Conservation (phyloP, 2,113 vertebrate species). For the Grammomys dolichurus region DNA sequence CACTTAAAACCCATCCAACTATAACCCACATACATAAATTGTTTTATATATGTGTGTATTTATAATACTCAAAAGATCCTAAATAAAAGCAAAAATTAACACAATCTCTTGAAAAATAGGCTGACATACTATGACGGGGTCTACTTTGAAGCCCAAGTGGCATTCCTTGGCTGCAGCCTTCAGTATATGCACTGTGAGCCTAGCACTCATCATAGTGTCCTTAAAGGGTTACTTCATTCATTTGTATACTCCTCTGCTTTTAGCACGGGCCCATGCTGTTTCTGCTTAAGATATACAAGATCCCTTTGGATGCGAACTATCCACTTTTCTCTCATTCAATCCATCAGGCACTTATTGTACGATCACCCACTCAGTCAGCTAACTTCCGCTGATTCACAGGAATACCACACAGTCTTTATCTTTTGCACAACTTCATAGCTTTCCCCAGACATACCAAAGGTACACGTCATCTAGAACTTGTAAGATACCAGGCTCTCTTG, state of each 20-base stretch:
- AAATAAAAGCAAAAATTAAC: conserved; percentile 1
- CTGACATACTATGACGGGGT: no score
- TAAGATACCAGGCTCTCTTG: conserved; percentile 22
- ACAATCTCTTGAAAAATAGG: background rate
- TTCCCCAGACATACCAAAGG: conserved; percentile 37
- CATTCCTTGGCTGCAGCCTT: background rate
- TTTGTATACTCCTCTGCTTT: background rate
- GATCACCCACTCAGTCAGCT: background rate
- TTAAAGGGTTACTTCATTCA: background rate
- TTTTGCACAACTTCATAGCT: background rate
- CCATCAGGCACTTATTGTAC: background rate
- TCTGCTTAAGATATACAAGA: background rate
- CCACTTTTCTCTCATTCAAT: background rate
- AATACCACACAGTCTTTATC: conserved; percentile 19
- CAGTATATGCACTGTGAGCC: background rate
- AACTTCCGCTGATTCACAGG: background rate
- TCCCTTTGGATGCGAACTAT: background rate
- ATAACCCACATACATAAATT: background rate
- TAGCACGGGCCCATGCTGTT: background rate
- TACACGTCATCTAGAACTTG: background rate
- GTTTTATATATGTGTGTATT: background rate
- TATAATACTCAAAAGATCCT: conserved; percentile 28
- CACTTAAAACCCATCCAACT: background rate
- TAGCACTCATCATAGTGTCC: background rate
- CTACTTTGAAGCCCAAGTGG: background rate